Evolutionary conservation across 2,113 vertebrate species (phyloP).

Genomic region (Carlito syrichta): DNA sequence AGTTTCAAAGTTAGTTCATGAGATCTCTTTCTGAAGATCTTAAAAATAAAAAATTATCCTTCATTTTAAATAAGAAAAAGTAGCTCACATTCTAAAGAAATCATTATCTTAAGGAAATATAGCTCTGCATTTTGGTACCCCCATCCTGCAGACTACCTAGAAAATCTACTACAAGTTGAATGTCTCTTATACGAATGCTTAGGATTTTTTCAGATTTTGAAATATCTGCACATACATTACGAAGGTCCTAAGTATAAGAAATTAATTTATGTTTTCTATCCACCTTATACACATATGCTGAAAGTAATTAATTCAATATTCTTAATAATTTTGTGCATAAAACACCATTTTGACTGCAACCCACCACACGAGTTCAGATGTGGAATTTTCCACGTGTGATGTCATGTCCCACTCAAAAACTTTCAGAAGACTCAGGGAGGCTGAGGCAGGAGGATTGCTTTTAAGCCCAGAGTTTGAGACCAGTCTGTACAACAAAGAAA

Average conservation of each 20-base stretch:
- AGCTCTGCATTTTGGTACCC: neutral
- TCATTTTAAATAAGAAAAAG: conserved; percentile 29
- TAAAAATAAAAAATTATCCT: conserved; percentile 18
- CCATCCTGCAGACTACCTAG: neutral
- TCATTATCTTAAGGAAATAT: neutral
- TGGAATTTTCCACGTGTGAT: neutral
- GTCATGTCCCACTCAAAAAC: neutral
- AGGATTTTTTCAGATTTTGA: neutral
- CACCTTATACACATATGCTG: neutral
- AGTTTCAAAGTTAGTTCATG: neutral
- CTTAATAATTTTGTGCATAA: neutral
- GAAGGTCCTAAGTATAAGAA: neutral
- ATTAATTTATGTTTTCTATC: neutral
- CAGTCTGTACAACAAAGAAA: too few relatives aligned
- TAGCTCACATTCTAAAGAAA: neutral
- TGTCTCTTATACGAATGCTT: neutral
- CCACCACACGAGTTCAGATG: neutral
- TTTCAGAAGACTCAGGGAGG: too few relatives aligned
- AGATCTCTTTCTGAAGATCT: neutral
- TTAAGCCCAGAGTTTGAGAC: too few relatives aligned
- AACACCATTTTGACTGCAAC: neutral
- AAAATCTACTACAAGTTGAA: neutral
- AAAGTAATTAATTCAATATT: neutral
- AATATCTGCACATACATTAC: neutral
- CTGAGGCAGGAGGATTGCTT: too few relatives aligned